Evolutionary conservation across 2,888 invertebrate species (phyloP).

Genomic region (Phania funesta): DNA sequence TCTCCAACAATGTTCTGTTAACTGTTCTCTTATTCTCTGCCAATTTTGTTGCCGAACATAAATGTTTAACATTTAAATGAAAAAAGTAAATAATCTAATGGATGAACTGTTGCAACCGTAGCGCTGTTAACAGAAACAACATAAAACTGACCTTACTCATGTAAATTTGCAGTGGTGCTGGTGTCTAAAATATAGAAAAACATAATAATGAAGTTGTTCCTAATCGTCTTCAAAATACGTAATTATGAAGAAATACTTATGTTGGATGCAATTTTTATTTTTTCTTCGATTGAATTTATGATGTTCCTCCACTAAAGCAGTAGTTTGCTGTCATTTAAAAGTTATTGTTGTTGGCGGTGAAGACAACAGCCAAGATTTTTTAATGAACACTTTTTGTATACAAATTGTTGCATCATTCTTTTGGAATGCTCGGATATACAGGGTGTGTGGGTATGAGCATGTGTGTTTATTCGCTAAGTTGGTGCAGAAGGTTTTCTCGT

Average conservation of each 20-base stretch:
- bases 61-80: not conserved
- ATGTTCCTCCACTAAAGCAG: slow-evolving; percentile 2
- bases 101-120: too few species aligned
- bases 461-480: not conserved
- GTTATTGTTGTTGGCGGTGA: slow-evolving; percentile 32
- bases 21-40: not conserved
- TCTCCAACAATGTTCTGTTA: too few species aligned
- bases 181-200: not conserved
- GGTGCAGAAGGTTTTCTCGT: too few species aligned
- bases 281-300: not conserved
- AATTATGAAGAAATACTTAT: not conserved
- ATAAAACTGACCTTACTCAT: slow-evolving; percentile 51
- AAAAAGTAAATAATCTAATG: too few species aligned
- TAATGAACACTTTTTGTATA: not conserved
- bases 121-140: not conserved
- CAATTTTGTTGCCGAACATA: slow-evolving; percentile 2
- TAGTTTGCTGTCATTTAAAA: slow-evolving; percentile 30
- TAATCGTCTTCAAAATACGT: not conserved
- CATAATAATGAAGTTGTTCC: slow-evolving; percentile 7
- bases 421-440: not conserved
- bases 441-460: not conserved
- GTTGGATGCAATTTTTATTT: too few species aligned
- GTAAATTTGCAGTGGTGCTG: slow-evolving; percentile 5
- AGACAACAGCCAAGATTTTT: not conserved
- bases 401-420: not conserved